Evolutionary conservation across 2,113 vertebrate genomes (phyloP).

Genomic region (Takifugu bimaculatus): DNA sequence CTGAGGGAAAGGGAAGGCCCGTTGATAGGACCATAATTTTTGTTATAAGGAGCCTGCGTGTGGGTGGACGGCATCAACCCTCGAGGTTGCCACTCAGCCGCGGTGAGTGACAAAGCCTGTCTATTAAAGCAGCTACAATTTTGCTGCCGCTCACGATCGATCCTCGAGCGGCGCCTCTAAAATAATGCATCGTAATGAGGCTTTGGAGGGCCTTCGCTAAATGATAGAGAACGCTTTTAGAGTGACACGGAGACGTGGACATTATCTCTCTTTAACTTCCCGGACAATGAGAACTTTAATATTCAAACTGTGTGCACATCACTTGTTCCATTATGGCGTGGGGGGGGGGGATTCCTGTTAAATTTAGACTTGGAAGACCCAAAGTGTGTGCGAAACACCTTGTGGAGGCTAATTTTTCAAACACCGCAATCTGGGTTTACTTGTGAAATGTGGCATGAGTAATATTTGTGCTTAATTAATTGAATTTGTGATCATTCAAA

Average conservation of each 20-base stretch:
- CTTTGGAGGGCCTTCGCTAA: slow-evolving; percentile 23
- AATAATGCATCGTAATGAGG: slow-evolving; percentile 59
- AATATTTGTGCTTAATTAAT: too few relatives aligned
- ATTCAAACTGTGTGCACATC: background rate
- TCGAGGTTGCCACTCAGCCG: slow-evolving; percentile 29
- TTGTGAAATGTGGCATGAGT: too few relatives aligned
- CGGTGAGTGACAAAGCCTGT: slow-evolving; percentile 56
- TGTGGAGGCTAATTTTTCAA: too few relatives aligned
- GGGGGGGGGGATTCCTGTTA: too few relatives aligned
- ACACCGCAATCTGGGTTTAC: too few relatives aligned
- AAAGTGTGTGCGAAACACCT: too few relatives aligned
- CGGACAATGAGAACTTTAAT: background rate
- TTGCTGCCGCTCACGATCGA: slow-evolving; percentile 52
- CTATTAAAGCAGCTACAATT: slow-evolving; percentile 51
- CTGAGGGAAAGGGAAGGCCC: slow-evolving; percentile 21
- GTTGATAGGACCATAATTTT: slow-evolving; percentile 52
- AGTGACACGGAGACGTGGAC: background rate
- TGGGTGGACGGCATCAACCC: slow-evolving; percentile 41
- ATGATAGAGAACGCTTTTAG: slow-evolving; percentile 20
- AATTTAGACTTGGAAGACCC: too few relatives aligned
- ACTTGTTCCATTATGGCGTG: too few relatives aligned
- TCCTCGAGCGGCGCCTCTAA: slow-evolving; percentile 37
- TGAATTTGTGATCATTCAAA: too few relatives aligned
- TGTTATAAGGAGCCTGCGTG: slow-evolving; percentile 35
- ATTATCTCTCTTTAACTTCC: background rate